Evolutionary conservation across 2,113 vertebrate species (phyloP).

Genomic region (Oxyruncus cristatus): DNA sequence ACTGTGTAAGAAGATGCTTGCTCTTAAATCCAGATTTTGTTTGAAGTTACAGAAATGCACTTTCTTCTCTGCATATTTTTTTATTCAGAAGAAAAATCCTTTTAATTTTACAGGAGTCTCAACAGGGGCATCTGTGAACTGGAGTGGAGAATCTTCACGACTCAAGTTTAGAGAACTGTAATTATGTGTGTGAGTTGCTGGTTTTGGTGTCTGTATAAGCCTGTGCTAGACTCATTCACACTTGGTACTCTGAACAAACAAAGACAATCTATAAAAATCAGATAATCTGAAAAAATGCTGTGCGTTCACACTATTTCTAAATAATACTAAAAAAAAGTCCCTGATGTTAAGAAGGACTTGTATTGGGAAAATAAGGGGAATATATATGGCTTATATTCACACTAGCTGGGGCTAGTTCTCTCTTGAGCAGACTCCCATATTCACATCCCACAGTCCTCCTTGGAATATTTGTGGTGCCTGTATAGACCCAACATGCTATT

Average conservation of each 20-base stretch:
- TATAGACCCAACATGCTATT: neutral
- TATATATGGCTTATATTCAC: neutral
- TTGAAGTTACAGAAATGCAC: neutral
- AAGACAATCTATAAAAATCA: neutral
- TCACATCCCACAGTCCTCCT: neutral
- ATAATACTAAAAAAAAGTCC: neutral
- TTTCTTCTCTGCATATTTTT: neutral
- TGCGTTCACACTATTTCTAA: neutral
- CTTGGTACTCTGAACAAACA: neutral
- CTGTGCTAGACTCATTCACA: neutral
- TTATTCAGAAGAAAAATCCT: neutral
- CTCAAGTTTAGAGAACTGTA: neutral
- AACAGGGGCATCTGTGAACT: neutral
- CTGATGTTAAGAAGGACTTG: neutral
- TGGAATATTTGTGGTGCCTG: neutral
- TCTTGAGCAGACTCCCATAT: neutral
- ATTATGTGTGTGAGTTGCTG: fast-evolving
- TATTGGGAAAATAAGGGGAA: neutral
- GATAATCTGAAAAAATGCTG: neutral
- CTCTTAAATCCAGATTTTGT: neutral
- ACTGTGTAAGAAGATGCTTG: neutral
- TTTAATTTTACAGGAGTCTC: neutral
- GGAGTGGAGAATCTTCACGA: neutral
- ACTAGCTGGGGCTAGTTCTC: neutral
- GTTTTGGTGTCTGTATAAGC: fast-evolving